Evolutionary conservation across 2,888 invertebrate species (phyloP).

Genomic region (Operophtera brumata): DNA sequence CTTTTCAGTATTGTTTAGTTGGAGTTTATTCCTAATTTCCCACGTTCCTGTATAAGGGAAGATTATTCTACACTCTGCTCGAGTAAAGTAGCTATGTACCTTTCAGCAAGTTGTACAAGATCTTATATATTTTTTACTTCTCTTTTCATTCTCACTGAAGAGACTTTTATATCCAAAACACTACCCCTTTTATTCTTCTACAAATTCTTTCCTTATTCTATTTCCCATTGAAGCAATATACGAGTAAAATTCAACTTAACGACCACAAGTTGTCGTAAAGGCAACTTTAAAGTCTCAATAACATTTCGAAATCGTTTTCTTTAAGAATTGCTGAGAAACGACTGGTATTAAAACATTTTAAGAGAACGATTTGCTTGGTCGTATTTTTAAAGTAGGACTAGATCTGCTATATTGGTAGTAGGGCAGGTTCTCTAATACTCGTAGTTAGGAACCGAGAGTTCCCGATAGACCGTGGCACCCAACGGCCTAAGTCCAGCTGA

Average conservation of each 20-base stretch:
- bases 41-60: too few species aligned
- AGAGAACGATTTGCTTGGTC: background rate
- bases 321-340: background rate
- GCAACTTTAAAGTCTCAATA: slow-evolving; percentile 2
- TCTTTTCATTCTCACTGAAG: background rate
- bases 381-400: background rate
- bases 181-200: background rate
- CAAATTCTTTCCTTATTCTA: background rate
- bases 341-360: background rate
- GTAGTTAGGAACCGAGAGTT: too few species aligned
- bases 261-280: background rate
- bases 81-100: too few species aligned
- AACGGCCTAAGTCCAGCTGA: too few species aligned
- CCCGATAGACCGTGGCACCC: too few species aligned
- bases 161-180: background rate
- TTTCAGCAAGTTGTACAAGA: too few species aligned
- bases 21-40: too few species aligned
- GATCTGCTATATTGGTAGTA: background rate
- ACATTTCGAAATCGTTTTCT: background rate
- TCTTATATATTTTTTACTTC: too few species aligned
- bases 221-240: slow-evolving; percentile 7
- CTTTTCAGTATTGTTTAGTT: too few species aligned
- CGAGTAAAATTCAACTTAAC: slow-evolving; percentile 9
- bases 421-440: too few species aligned
- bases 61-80: too few species aligned